These are phyloP conservation scores for Andrena flavipes DNA, from an alignment of 2,888 invertebrate species.

Conservation along the genomic window DNA sequence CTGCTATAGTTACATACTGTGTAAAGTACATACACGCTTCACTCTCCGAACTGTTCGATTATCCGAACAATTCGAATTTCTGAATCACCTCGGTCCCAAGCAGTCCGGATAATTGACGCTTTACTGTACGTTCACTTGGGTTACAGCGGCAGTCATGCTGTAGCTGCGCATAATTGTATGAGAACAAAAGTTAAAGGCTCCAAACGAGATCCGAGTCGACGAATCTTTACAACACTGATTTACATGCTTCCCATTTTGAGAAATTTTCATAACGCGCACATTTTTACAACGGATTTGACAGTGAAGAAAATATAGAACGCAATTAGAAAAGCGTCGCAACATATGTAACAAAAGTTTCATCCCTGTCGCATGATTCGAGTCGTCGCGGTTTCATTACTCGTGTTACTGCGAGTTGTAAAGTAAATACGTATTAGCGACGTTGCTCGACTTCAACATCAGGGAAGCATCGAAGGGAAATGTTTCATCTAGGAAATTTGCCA, in stretches of 20 bases:
- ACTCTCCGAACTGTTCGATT: too few species aligned
- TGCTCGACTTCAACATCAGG: neutral
- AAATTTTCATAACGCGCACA: neutral
- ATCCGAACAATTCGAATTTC: too few species aligned
- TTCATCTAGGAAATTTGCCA: neutral
- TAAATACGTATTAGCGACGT: neutral
- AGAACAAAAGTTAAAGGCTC: neutral
- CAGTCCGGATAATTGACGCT: too few species aligned
- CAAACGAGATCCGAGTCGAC: conserved; percentile 32
- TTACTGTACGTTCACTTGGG: neutral
- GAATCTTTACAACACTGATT: conserved; percentile 9
- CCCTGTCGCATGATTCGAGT: too few species aligned
- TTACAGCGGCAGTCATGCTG: neutral
- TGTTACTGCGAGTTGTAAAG: neutral
- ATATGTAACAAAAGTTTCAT: too few species aligned
- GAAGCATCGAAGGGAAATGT: conserved; percentile 7
- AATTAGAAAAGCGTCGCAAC: too few species aligned
- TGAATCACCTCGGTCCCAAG: too few species aligned
- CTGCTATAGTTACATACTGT: too few species aligned
- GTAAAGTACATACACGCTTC: too few species aligned
- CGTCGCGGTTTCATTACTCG: neutral
- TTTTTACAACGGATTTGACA: neutral
- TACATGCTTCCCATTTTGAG: conserved; percentile 30
- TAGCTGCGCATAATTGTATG: neutral
- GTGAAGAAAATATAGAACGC: neutral